Base-by-base conservation (phyloP, 1,140 invertebrate species). In the Zelostemma sp. region DNA sequence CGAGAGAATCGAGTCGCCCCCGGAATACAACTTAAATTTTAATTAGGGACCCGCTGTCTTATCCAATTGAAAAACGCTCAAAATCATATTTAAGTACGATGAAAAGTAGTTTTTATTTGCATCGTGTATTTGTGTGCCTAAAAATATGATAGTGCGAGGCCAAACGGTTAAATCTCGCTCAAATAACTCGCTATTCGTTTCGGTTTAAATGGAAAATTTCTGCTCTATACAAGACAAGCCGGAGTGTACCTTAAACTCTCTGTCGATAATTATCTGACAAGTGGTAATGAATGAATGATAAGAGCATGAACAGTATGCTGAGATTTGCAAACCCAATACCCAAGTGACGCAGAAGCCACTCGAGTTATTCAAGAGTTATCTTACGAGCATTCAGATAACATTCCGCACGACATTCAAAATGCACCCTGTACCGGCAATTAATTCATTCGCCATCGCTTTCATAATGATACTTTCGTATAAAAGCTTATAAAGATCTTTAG, bases 181-280 rank as follows among this genome's bases (percentile, higher is more conserved):
- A 11, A 31, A 31, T 31, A 31, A 40, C 35, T 40, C 14, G 11
- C 35, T 11, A 40, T 40, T 40, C 35, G 35, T 12, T 15, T 12
- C 35, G 35, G 35, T 40, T 6, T 55, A 40, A 68, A 68, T 62
- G n/a, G n/a, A 50, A 33, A 62, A 61, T 62, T 58, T 53, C 19
- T 28, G 28, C 53, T 57, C 57, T 56, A 60, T 60, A 46, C 47
- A 31, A 31, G 35, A 51, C 28, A 38, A 18, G 15, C 11, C 31
- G 21, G 6, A 33, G 31, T 12, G 49, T 17, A 38, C 6, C 33
- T 8, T n/a, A 31, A 38, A 38, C 12, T 38, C 16, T 35, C 35
- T 64, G 74, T 74, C 75, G 74, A 69, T 78, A 79, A 79, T 79
- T 79, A 79, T 78, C 76, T 73, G 70, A 74, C 73, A 66, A 79